Evolutionary conservation across 2,113 vertebrate genomes (phyloP), one percentile per base, ranked within the genome.

Genomic region (Ancistrus triradiatus): DNA sequence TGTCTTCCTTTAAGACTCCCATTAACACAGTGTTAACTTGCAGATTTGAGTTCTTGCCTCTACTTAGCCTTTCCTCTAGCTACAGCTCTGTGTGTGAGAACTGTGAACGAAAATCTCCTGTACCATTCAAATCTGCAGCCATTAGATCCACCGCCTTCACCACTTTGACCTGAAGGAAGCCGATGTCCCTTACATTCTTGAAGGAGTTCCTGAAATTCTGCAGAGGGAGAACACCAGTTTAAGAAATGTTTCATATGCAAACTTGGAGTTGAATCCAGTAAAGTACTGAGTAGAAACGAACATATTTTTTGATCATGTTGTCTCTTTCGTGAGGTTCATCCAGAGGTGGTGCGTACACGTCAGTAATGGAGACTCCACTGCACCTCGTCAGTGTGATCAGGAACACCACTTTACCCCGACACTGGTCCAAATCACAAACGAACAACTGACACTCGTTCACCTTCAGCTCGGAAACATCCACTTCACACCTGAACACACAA

Each of bases 121-220:
- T 88, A 99, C 96, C 96, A 77, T 95, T 90, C 79, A 99, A 91
- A 84, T 99, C 96, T 13, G 96, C 96, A 48, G 96, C 91, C 58
- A 92, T 46, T 47, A 99, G 85, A 64, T 97, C 92, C 9, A 78
- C 62, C 0, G 95, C 95, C 72, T 88, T 92, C 59, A 97, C 77
- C 42, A 98, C 88, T 78, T 99, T 98, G 49, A 95, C 91, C 85
- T 98, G 96, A 35, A 99, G 87, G 56, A 95, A 90, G 1, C 96
- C 96, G 1, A 99, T 10, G 2, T 99, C 95, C 52, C 77, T 85
- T 2, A 93, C 21, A 57, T 92, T 88, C 15, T 64, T 78, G 52
- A 98, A 80, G 10, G 93, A 91, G 56, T 86, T 90, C 77, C 72
- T 89, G 37, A 94, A 52, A 71, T 80, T 57, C 95, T 99, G 79